Evolutionary conservation across 1,140 invertebrate species (phyloP).

Genomic region (Propsilocerus akamusi): DNA sequence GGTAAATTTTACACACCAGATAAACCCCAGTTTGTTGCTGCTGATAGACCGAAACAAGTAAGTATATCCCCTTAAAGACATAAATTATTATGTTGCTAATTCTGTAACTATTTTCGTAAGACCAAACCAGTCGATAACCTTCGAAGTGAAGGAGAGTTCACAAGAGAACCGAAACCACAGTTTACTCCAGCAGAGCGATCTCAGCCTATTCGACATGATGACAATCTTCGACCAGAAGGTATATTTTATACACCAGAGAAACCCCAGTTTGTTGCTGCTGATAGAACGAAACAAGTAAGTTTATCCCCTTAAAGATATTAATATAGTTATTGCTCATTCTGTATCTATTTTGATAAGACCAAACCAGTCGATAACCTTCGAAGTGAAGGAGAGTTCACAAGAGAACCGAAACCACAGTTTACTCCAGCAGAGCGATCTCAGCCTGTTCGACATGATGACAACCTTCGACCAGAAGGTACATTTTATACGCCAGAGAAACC

Average conservation of each 20-base stretch:
- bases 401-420: constrained; percentile 14
- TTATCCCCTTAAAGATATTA: too few relatives aligned
- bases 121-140: constrained; percentile 33
- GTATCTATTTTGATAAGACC: too few relatives aligned
- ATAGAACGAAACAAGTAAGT: constrained; percentile 21
- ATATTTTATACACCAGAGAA: constrained; percentile 27
- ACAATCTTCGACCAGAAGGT: constrained; percentile 30
- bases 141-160: constrained; percentile 37
- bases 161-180: constrained; percentile 13
- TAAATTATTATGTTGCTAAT: too few relatives aligned
- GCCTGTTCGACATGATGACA: constrained; percentile 25
- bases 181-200: constrained; percentile 23
- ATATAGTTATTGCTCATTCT: too few relatives aligned
- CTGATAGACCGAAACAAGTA: constrained; percentile 30
- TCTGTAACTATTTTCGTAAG: too few relatives aligned
- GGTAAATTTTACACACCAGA: constrained; percentile 34
- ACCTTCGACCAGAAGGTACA: constrained; percentile 26
- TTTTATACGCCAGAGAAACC: constrained; percentile 21
- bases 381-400: constrained; percentile 23
- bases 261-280: constrained; percentile 8
- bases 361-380: constrained; percentile 18
- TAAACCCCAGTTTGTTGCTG: constrained; percentile 30
- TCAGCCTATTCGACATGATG: constrained; percentile 17
- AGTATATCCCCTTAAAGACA: constrained; percentile 34
- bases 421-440: constrained; percentile 20